Base-by-base conservation (phyloP, 2,888 invertebrate species). In the Nomada ruficornis region DNA sequence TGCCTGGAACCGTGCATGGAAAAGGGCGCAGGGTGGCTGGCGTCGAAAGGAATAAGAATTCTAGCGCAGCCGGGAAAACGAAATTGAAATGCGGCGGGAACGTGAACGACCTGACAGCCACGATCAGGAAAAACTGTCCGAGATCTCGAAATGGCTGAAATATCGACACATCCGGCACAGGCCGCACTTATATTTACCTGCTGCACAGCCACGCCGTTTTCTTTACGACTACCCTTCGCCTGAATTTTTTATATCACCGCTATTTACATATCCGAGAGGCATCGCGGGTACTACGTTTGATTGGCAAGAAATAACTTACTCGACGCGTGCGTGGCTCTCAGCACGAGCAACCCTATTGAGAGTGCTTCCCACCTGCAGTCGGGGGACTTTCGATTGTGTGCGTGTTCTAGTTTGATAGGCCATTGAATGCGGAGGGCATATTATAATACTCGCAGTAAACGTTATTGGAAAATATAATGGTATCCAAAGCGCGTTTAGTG, bases 131-230 rank as follows among this genome's bases (percentile, higher is more conserved):
- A 79, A 83, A 72, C 69, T 70, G 67, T 67, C 79, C 26, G 81
- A 77, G 84, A 84, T 83, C 80, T 67, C 62, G 83, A 84, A 86
- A 77, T 80, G 83, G 72, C 63, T 87, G 83, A 87, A 87, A 87
- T 86, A 86, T 86, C 87, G 86, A 85, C 87, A 85, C 83, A 86
- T 86, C 83, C 83, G 78, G 71, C 71, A 54, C 83, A 86, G 78
- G 42, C 74, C 57, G 70, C 76, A 71, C 77, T 85, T 85, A 86
- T 87, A 85, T 86, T 87, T 87, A 83, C 83, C 74, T 68, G 71
- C 29, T 68, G 62, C 67, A 42, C 60, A 54, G 26, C 47, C 67
- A 60, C 60, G 20, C 70, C 73, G 62, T 69, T 80, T 86, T 86
- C 81, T 87, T 86, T 87, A 87, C 85, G 87, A 83, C 59, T 68